phyloP scores from a whole-genome alignment of 2,113 vertebrate genomes.

The Vulpes lagopus region DNA sequence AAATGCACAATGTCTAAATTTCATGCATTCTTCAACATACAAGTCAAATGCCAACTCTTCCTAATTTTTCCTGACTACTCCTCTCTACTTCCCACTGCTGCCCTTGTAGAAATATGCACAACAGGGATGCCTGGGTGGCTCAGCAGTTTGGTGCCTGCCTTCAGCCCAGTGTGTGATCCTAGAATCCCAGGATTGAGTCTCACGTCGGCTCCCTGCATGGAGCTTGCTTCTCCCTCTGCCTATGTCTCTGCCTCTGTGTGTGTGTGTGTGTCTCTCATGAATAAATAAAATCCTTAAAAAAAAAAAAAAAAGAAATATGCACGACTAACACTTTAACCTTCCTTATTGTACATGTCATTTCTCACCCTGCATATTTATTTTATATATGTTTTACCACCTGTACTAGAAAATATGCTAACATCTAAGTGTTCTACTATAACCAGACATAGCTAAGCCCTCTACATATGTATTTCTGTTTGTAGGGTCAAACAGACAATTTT shows the following conservation, averaged over 20 bases:
- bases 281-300: too few relatives aligned
- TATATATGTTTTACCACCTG: neutral
- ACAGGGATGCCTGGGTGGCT: too few relatives aligned
- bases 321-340: neutral
- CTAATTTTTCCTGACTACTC: neutral
- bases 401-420: neutral
- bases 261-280: too few relatives aligned
- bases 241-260: too few relatives aligned
- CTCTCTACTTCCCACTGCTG: neutral
- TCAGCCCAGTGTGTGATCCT: too few relatives aligned
- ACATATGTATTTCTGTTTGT: neutral
- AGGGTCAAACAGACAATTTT: neutral
- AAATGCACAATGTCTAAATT: neutral
- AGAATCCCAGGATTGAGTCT: too few relatives aligned
- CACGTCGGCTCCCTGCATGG: too few relatives aligned
- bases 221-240: too few relatives aligned
- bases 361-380: neutral
- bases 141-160: too few relatives aligned
- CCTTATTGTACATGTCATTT: neutral
- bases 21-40: neutral
- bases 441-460: neutral
- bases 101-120: neutral
- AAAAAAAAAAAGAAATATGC: neutral
- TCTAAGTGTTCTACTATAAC: neutral
- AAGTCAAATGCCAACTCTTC: neutral